Evolutionary conservation across 1,140 invertebrate genomes (phyloP).

Genomic region (Aphelenchoides besseyi): DNA sequence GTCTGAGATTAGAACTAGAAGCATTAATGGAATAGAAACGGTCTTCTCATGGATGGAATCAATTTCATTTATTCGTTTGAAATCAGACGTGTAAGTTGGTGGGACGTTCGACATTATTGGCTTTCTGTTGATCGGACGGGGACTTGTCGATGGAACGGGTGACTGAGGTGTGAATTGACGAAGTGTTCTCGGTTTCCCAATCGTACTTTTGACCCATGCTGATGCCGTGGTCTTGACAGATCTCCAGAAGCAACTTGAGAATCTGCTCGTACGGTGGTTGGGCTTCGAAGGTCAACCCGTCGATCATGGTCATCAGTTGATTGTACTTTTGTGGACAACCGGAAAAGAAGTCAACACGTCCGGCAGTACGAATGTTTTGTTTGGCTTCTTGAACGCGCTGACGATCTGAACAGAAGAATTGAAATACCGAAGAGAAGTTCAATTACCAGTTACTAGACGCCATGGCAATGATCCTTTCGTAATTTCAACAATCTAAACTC

Average conservation of each 20-base stretch:
- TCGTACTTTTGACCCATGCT: constrained; percentile 29
- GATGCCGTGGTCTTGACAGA: constrained; percentile 23
- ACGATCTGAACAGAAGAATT: too few species aligned
- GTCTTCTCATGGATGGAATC: too few species aligned
- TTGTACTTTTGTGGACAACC: constrained; percentile 27
- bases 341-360: constrained; percentile 24
- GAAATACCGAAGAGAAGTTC: too few species aligned
- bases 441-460: constrained; percentile 24
- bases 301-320: constrained; percentile 18
- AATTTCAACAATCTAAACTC: constrained; percentile 21
- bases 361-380: constrained; percentile 3
- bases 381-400: constrained; percentile 24
- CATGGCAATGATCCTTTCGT: constrained; percentile 33
- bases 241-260: constrained; percentile 17
- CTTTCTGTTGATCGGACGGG: constrained; percentile 23
- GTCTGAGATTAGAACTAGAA: too few species aligned
- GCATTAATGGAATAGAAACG: too few species aligned
- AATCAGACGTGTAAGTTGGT: constrained; percentile 16
- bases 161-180: constrained; percentile 29
- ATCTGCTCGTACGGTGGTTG: constrained; percentile 24
- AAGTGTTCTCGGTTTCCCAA: constrained; percentile 25
- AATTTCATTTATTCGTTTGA: too few species aligned
- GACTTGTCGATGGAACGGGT: constrained; percentile 23
- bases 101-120: constrained; percentile 24
- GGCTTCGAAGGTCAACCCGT: constrained; percentile 25